Evolutionary conservation across 1,140 invertebrate species (phyloP).

Genomic region (Caenorhabditis brenneri): DNA sequence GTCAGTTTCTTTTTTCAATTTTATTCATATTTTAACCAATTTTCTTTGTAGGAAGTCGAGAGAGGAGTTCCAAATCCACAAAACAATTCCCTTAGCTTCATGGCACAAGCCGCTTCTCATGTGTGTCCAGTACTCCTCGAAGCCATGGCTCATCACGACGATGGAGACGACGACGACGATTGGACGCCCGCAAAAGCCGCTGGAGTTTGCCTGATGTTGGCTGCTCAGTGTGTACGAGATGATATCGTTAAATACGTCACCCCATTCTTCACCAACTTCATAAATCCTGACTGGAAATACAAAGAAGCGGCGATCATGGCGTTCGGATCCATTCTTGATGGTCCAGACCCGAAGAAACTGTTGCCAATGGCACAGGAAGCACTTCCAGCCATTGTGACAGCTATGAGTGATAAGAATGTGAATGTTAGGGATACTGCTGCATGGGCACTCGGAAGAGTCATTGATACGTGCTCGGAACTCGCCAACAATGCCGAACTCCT

Average conservation of each 20-base stretch:
- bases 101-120: constrained; percentile 91
- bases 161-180: constrained; percentile 91
- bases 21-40: no score
- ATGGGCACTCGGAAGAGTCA: constrained; percentile 96
- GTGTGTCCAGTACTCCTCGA: constrained; percentile 91
- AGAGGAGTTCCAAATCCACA: constrained; percentile 83
- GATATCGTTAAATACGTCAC: constrained; percentile 92
- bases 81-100: constrained; percentile 86
- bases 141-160: constrained; percentile 81
- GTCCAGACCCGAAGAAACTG: constrained; percentile 84
- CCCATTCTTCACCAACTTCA: constrained; percentile 96
- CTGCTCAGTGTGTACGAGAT: constrained; percentile 95
- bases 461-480: constrained; percentile 93
- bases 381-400: constrained; percentile 89
- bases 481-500: constrained; percentile 77
- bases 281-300: constrained; percentile 88
- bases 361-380: constrained; percentile 93
- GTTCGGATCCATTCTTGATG: constrained; percentile 93
- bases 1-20: no score
- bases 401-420: constrained; percentile 85
- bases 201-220: constrained; percentile 96
- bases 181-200: constrained; percentile 99
- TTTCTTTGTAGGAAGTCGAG: constrained; percentile 86
- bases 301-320: constrained; percentile 95
- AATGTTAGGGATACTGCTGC: constrained; percentile 92